A percentile compares a stretch with the other conserved stretches of the same genome.
Conservation (phyloP, 1,140 invertebrate genomes). For the Saccostrea cuccullata region DNA sequence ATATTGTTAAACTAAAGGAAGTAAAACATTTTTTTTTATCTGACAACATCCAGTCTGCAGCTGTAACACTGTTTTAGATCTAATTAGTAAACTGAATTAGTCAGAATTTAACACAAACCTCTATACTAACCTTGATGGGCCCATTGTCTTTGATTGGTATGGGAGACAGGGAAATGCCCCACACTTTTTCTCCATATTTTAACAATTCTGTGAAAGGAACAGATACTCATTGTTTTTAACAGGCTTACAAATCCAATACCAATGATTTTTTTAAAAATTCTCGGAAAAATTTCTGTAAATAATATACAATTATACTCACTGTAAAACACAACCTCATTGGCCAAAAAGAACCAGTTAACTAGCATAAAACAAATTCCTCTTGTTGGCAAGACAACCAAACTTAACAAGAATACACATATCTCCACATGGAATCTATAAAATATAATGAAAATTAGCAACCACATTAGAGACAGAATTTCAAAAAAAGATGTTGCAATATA, state of each 20-base stretch:
- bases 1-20: not conserved
- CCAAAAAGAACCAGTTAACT: slow-evolving; percentile 70
- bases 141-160: not conserved
- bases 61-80: not conserved
- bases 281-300: not conserved
- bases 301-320: slow-evolving; percentile 25
- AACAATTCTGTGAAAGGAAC: not conserved
- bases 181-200: slow-evolving; percentile 6
- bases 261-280: not conserved
- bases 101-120: no score
- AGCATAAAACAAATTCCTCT: slow-evolving; percentile 67
- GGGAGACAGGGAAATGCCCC: not conserved
- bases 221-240: not conserved
- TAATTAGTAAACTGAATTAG: not conserved
- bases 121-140: not conserved
- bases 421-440: slow-evolving; percentile 67
- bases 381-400: slow-evolving; percentile 65
- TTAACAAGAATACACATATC: slow-evolving; percentile 65
- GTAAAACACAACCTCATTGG: slow-evolving; percentile 48
- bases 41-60: not conserved
- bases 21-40: not conserved
- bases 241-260: not conserved
- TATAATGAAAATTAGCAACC: no score
- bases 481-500: no score
- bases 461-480: no score